phyloP scores from a whole-genome alignment of 2,797 vertebrate genomes.

The Premnoplex brunnescens region DNA sequence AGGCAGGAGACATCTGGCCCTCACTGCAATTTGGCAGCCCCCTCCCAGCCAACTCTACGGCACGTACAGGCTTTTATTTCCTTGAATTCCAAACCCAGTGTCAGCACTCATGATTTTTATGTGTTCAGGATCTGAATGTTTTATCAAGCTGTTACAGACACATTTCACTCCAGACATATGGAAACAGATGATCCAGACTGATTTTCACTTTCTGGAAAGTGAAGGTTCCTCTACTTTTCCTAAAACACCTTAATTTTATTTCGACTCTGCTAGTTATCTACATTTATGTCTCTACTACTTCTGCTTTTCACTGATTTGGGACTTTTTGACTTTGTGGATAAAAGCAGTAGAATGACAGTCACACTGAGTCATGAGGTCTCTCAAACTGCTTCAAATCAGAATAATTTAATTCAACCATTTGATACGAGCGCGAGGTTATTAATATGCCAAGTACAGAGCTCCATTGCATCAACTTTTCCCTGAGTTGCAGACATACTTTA shows the following conservation, averaged over 20 bases:
- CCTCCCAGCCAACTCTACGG: not conserved
- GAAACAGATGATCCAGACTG: not conserved
- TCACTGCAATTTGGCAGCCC: not conserved
- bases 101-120: not conserved
- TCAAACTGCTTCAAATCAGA: not conserved
- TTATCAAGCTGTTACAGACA: not conserved
- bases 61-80: accelerated
- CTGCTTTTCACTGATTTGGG: not conserved
- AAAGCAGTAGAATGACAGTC: not conserved
- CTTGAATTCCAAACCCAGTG: not conserved
- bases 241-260: not conserved
- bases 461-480: not conserved
- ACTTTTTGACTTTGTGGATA: not conserved
- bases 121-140: not conserved
- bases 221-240: not conserved
- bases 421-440: not conserved
- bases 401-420: not conserved
- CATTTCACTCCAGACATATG: not conserved
- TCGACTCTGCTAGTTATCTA: not conserved
- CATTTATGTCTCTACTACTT: not conserved
- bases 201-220: not conserved
- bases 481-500: not conserved
- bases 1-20: not conserved
- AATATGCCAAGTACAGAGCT: not conserved
- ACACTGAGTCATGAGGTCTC: not conserved